phyloP scores from a whole-genome alignment of 30 jellyfish, hydroid and myxozoan genomes.

The Pseudorhiza aurosa region DNA sequence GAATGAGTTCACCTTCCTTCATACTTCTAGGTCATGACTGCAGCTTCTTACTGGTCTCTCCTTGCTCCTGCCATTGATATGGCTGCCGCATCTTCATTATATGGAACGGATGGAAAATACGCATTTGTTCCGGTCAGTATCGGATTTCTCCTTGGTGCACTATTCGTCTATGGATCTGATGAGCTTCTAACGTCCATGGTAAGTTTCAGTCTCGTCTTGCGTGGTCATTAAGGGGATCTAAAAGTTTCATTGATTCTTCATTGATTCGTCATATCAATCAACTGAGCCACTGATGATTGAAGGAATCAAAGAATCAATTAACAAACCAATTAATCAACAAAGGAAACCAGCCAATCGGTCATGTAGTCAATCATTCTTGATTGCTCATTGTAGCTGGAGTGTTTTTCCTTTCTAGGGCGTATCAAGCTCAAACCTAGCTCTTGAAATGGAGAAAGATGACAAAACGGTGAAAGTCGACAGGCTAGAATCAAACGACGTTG shows the following conservation, averaged over 20 bases:
- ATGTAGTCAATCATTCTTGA: too few relatives aligned
- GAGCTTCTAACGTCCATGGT: constrained; percentile 76
- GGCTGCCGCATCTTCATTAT: constrained; percentile 82
- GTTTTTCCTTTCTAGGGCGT: constrained; percentile 39
- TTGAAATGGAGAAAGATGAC: constrained; percentile 40
- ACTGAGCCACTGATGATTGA: too few relatives aligned
- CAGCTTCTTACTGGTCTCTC: constrained; percentile 98
- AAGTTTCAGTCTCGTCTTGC: constrained; percentile 13
- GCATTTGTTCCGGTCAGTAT: constrained; percentile 89
- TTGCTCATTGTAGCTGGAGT: too few relatives aligned
- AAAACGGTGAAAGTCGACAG: constrained; percentile 6
- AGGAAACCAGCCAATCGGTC: too few relatives aligned
- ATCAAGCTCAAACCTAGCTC: constrained; percentile 56
- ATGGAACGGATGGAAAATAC: constrained; percentile 87
- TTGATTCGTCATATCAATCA: too few relatives aligned
- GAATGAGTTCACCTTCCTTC: not conserved
- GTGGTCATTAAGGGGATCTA: too few relatives aligned
- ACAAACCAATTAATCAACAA: too few relatives aligned
- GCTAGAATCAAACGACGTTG: not conserved
- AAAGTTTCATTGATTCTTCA: too few relatives aligned
- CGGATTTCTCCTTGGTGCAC: constrained; percentile 91
- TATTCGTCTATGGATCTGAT: constrained; percentile 90
- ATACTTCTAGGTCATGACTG: constrained; percentile 85
- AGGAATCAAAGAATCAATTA: too few relatives aligned
- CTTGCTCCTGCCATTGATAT: constrained; percentile 96